These are phyloP conservation scores for Antheraea mylitta DNA, from an alignment of 1,140 invertebrate genomes.

Conservation along the genomic window DNA sequence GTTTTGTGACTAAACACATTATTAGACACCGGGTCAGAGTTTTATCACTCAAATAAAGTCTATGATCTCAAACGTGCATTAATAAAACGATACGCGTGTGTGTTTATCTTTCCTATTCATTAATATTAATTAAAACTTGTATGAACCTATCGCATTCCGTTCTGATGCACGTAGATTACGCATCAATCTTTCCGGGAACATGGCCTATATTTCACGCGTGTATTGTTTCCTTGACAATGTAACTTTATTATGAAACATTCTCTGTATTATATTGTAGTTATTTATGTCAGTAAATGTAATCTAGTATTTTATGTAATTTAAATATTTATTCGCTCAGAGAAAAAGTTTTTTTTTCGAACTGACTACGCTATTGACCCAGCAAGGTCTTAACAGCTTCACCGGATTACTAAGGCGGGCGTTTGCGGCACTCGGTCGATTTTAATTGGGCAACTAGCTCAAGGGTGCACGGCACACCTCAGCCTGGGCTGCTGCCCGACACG, in stretches of 20 bases:
- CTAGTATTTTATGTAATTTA: no score
- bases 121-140: slow-evolving; percentile 13
- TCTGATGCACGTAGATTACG: slow-evolving; percentile 12
- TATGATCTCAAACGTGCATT: neutral
- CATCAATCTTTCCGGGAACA: slow-evolving; percentile 12
- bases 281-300: neutral
- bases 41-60: neutral
- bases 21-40: neutral
- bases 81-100: neutral
- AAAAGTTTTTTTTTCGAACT: no score
- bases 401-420: no score
- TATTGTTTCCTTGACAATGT: slow-evolving; percentile 16
- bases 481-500: no score
- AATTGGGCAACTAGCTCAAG: no score
- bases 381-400: no score
- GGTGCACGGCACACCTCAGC: no score
- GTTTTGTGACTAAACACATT: no score
- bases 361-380: no score
- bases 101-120: slow-evolving; percentile 9
- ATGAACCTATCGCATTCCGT: slow-evolving; percentile 17
- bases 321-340: no score
- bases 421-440: no score
- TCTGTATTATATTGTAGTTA: neutral
- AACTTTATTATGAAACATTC: slow-evolving; percentile 8
- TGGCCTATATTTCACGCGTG: slow-evolving; percentile 10